A percentile compares a stretch with the other conserved stretches of the same genome.
These are phyloP conservation scores for Drosophila suzukii DNA, from an alignment of 1,140 invertebrate genomes.

Conservation along the genomic window DNA sequence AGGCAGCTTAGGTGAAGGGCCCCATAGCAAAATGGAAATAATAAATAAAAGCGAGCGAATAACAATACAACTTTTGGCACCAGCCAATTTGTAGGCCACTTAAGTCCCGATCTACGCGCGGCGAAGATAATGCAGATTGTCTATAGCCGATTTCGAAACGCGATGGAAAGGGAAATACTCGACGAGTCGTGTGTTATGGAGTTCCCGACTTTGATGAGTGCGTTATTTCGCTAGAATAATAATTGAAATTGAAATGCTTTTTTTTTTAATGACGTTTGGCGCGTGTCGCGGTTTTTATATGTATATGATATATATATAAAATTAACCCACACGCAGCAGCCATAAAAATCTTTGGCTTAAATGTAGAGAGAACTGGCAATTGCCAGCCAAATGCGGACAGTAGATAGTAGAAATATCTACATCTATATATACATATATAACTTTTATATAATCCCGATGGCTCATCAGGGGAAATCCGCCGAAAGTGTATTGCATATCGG, in stretches of 20 bases:
- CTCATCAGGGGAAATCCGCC: not conserved
- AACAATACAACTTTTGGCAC: constrained; percentile 6
- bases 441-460: constrained; percentile 11
- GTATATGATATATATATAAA: constrained; percentile 3
- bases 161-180: constrained; percentile 22
- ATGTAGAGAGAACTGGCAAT: constrained; percentile 63
- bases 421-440: not conserved
- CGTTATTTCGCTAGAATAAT: constrained; percentile 63
- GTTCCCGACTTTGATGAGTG: constrained; percentile 38
- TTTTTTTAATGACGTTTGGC: constrained; percentile 50
- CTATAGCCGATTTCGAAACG: constrained; percentile 43
- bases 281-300: constrained; percentile 49
- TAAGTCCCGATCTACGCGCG: constrained; percentile 26
- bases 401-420: constrained; percentile 9
- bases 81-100: constrained; percentile 48
- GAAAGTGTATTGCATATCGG: not conserved
- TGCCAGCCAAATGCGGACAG: constrained; percentile 48
- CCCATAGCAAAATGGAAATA: constrained; percentile 17
- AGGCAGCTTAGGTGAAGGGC: constrained; percentile 31
- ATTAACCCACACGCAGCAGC: constrained; percentile 38
- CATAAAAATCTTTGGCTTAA: constrained; percentile 51
- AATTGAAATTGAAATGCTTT: constrained; percentile 39
- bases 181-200: constrained; percentile 16
- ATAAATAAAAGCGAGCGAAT: constrained; percentile 13
- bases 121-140: constrained; percentile 41